phyloP scores from a whole-genome alignment of 2,113 vertebrate genomes.

The Hippocampus guttulatus region DNA sequence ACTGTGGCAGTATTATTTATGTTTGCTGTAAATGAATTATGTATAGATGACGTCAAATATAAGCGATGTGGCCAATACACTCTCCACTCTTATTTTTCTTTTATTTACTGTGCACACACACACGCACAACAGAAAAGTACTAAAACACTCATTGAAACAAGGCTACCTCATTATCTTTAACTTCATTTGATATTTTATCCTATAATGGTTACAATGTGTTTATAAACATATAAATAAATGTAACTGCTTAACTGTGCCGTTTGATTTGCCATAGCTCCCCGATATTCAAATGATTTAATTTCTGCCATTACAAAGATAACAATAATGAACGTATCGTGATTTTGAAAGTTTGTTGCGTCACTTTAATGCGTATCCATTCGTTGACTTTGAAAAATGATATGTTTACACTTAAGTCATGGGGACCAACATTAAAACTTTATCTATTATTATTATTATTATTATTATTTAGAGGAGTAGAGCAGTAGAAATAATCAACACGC shows the following conservation, averaged over 20 bases:
- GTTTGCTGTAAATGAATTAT: constrained; percentile 39
- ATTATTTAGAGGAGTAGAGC: neutral
- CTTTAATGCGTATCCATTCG: neutral
- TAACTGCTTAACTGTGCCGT: no score
- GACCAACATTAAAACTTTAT: neutral
- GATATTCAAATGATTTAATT: no score
- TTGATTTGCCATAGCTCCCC: no score
- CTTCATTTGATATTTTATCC: neutral
- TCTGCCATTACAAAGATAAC: no score
- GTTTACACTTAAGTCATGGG: neutral
- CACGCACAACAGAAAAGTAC: neutral
- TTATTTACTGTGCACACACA: neutral
- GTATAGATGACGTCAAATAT: constrained; percentile 37
- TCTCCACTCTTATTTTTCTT: neutral
- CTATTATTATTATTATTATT: no score
- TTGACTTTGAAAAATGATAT: neutral
- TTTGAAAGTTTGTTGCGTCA: neutral
- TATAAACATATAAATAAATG: no score
- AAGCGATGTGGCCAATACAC: constrained; percentile 15
- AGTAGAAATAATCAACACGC: neutral
- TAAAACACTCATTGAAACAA: no score
- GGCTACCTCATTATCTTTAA: neutral
- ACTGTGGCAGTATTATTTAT: constrained; percentile 64
- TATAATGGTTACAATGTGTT: no score
- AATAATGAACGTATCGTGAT: neutral